These are phyloP conservation scores for Nomia melanderi DNA, from an alignment of 1,140 invertebrate genomes.

Conservation along the genomic window DNA sequence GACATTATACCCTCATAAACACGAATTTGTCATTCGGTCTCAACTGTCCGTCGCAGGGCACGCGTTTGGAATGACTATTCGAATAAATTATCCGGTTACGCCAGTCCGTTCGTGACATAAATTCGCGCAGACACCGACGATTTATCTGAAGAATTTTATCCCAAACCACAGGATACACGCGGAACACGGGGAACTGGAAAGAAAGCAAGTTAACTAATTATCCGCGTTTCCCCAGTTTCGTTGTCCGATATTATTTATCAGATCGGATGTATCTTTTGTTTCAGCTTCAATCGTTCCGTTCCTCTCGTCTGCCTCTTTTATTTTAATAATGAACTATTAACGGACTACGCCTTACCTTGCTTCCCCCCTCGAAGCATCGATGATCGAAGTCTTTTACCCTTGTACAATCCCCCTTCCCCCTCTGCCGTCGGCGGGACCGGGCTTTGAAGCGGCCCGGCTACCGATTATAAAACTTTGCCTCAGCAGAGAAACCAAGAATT, in stretches of 20 bases:
- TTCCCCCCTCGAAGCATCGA: conserved; percentile 21
- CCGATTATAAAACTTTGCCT: conserved; percentile 44
- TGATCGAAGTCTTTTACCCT: conserved; percentile 24
- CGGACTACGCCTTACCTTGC: conserved; percentile 14
- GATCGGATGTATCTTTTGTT: conserved; percentile 29
- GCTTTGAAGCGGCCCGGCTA: conserved; percentile 40
- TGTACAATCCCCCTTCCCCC: background rate
- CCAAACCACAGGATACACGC: background rate
- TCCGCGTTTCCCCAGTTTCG: background rate
- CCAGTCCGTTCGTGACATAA: background rate
- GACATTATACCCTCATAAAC: conserved; percentile 41
- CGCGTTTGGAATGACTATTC: background rate
- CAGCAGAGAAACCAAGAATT: conserved; percentile 41
- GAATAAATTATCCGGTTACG: conserved; percentile 13
- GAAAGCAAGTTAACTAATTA: background rate
- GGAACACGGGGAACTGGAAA: background rate
- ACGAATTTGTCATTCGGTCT: conserved; percentile 45
- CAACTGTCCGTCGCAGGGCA: background rate
- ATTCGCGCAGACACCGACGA: background rate
- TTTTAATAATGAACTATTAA: conserved; percentile 55
- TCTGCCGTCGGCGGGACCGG: background rate
- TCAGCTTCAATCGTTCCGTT: background rate
- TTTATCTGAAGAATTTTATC: background rate
- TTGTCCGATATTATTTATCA: conserved; percentile 17
- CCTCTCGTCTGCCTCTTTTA: conserved; percentile 42